A percentile compares a stretch with the other conserved stretches of the same genome.
phyloP scores from a whole-genome alignment of 2,888 invertebrate genomes.

The Diadegma fenestrale region DNA sequence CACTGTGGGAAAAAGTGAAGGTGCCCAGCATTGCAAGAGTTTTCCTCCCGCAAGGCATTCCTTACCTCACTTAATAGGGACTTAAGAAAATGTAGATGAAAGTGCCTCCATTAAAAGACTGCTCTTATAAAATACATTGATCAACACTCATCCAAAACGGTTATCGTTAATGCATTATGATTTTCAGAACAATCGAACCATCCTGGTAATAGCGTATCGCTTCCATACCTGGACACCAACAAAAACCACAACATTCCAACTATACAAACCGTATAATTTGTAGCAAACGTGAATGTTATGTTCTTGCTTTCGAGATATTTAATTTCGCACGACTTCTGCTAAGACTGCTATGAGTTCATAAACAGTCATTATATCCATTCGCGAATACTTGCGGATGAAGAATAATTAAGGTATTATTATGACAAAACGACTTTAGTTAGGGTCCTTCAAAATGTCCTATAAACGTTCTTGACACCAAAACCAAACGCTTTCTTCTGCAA shows the following conservation, averaged over 20 bases:
- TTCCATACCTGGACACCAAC: neutral
- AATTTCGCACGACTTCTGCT: neutral
- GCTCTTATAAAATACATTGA: constrained; percentile 18
- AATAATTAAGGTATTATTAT: too few species aligned
- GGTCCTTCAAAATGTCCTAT: too few species aligned
- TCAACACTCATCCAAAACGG: constrained; percentile 24
- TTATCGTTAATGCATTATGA: constrained; percentile 16
- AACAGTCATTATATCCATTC: too few species aligned
- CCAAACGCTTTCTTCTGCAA: too few species aligned
- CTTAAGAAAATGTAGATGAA: constrained; percentile 38
- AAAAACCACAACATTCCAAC: neutral
- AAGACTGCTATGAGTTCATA: too few species aligned
- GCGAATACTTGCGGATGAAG: too few species aligned
- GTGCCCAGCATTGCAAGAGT: constrained; percentile 64
- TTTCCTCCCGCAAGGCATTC: constrained; percentile 57
- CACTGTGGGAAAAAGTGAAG: constrained; percentile 79
- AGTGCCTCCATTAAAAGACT: constrained; percentile 14
- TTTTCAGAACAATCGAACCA: constrained; percentile 3
- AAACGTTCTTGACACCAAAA: too few species aligned
- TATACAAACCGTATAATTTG: neutral
- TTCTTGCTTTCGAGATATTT: neutral
- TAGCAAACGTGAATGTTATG: neutral
- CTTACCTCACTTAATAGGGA: constrained; percentile 41
- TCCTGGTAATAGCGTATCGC: neutral
- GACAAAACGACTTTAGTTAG: too few species aligned